These are phyloP conservation scores for Gobio gobio DNA, from an alignment of 2,113 vertebrate species.

Conservation along the genomic window DNA sequence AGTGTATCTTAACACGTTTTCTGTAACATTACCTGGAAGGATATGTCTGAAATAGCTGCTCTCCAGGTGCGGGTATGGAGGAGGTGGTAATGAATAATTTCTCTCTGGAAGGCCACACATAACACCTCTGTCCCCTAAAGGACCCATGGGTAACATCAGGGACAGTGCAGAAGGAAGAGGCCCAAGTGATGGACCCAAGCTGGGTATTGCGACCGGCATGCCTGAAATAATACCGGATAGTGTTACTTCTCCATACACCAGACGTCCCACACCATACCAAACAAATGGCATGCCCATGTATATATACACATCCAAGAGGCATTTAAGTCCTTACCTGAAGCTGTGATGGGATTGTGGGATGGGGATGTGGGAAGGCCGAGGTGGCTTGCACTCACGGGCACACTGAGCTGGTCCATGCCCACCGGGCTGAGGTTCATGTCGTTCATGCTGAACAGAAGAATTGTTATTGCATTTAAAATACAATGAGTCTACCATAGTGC, in stretches of 20 bases:
- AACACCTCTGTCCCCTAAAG: constrained; percentile 91
- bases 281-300: neutral
- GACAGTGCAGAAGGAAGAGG: constrained; percentile 95
- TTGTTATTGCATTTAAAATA: neutral
- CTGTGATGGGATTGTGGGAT: constrained; percentile 87
- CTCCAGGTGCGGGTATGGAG: constrained; percentile 96
- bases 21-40: constrained; percentile 54
- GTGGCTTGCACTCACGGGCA: constrained; percentile 90
- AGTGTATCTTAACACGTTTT: neutral
- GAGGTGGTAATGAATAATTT: constrained; percentile 95
- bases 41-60: constrained; percentile 99
- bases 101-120: constrained; percentile 98
- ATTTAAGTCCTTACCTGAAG: constrained; percentile 81
- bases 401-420: constrained; percentile 96
- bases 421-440: constrained; percentile 96
- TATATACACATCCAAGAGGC: neutral
- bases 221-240: constrained; percentile 74
- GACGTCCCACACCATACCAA: neutral
- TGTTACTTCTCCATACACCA: neutral
- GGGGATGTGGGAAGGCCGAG: constrained; percentile 91
- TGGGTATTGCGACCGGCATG: constrained; percentile 96
- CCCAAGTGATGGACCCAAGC: constrained; percentile 90
- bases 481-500: neutral
- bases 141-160: constrained; percentile 97
- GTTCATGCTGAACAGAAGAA: constrained; percentile 85